Percentiles rank a stretch among this genome's conserved stretches.
Conservation (phyloP, 2,888 invertebrate genomes). For the Margaritifera margaritifera region DNA sequence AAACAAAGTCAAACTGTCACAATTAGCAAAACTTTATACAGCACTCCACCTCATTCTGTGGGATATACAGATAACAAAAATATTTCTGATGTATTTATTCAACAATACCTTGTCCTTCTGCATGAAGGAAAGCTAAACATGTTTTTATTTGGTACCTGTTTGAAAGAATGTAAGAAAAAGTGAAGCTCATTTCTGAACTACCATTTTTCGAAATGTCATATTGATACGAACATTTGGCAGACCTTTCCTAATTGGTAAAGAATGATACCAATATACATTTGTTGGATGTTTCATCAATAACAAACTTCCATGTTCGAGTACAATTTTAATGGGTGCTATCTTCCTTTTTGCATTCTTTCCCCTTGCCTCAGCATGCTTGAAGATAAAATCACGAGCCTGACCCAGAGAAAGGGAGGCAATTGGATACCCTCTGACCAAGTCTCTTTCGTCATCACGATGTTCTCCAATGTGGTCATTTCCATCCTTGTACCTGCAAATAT, state of each 20-base stretch:
- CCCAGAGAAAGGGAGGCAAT: conserved; percentile 83
- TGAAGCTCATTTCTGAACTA: conserved; percentile 10
- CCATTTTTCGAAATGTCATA: conserved; percentile 72
- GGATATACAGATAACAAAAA: too few species aligned
- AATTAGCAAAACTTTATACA: too few species aligned
- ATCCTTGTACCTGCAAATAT: conserved; percentile 78
- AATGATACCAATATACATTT: conserved; percentile 82
- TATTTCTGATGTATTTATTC: too few species aligned
- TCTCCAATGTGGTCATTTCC: conserved; percentile 83
- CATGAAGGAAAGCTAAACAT: too few species aligned
- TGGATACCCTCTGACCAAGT: conserved; percentile 78
- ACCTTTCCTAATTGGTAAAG: conserved; percentile 79
- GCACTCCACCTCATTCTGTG: too few species aligned
- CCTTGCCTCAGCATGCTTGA: conserved; percentile 76
- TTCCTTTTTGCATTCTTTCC: conserved; percentile 69
- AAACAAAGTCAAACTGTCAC: too few species aligned
- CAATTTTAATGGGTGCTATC: conserved; percentile 74
- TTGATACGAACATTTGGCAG: conserved; percentile 78
- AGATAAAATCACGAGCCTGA: conserved; percentile 79
- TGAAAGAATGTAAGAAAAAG: too few species aligned
- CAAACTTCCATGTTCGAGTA: conserved; percentile 80
- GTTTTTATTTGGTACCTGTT: too few species aligned
- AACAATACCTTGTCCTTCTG: too few species aligned
- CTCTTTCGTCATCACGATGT: conserved; percentile 82
- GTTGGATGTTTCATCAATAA: conserved; percentile 83